A percentile compares a stretch with the other conserved stretches of the same genome.
Evolutionary conservation across 2,113 vertebrate genomes (phyloP).

Genomic region (Upupa epops): DNA sequence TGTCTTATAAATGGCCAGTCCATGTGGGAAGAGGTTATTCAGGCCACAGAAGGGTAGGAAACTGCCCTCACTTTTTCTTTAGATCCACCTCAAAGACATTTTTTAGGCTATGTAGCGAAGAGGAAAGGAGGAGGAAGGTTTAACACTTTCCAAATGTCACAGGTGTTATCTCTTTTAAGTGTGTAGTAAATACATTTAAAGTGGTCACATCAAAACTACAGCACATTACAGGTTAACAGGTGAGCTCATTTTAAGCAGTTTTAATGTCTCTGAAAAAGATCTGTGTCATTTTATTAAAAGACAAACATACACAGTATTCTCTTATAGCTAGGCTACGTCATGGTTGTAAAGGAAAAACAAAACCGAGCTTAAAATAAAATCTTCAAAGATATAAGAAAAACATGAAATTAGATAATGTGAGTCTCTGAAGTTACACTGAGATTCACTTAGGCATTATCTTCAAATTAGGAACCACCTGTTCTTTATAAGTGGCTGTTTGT

Average conservation of each 20-base stretch:
- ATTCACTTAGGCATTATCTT: slow-evolving; percentile 69
- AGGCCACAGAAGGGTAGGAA: not conserved
- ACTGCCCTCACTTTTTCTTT: not conserved
- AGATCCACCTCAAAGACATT: slow-evolving; percentile 15
- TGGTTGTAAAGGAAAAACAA: slow-evolving; percentile 28
- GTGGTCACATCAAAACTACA: not conserved
- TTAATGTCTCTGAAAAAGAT: not conserved
- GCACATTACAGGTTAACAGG: not conserved
- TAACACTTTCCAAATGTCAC: not conserved
- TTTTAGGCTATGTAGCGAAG: too few relatives aligned
- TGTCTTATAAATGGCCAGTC: not conserved
- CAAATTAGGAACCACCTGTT: slow-evolving; percentile 77
- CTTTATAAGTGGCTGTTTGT: slow-evolving; percentile 63
- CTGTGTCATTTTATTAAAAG: not conserved
- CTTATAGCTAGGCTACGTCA: not conserved
- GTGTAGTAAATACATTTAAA: not conserved
- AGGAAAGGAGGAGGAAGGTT: not conserved
- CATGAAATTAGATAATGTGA: slow-evolving; percentile 53
- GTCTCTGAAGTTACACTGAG: slow-evolving; percentile 55
- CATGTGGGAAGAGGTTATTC: not conserved
- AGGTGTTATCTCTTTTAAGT: not conserved
- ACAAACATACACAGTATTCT: not conserved
- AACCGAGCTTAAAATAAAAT: slow-evolving; percentile 46
- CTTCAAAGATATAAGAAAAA: slow-evolving; percentile 54
- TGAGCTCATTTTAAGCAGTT: not conserved